Evolutionary conservation across 1,140 invertebrate genomes (phyloP).

Genomic region (Drosophila kurseongensis): DNA sequence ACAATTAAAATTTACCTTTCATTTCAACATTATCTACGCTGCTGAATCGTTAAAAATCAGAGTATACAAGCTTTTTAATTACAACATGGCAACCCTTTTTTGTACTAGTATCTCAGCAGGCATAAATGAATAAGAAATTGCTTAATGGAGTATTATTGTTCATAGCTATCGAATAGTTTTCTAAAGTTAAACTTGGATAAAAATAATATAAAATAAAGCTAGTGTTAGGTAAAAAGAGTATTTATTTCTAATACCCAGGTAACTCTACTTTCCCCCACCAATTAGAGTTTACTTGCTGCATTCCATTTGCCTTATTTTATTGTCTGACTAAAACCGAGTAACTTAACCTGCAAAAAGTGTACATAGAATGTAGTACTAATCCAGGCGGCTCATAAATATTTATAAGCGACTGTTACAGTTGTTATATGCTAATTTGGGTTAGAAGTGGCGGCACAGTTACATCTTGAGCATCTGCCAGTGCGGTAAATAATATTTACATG

Average conservation of each 20-base stretch:
- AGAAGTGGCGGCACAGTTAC: slow-evolving; percentile 67
- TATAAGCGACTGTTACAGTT: slow-evolving; percentile 74
- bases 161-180: too few relatives aligned
- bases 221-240: neutral
- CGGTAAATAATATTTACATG: slow-evolving; percentile 81
- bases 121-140: too few relatives aligned
- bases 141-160: too few relatives aligned
- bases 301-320: neutral
- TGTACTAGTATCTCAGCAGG: too few relatives aligned
- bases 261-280: neutral
- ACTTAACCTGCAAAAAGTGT: slow-evolving; percentile 21
- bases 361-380: slow-evolving; percentile 38
- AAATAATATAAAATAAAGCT: neutral
- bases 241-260: neutral
- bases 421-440: slow-evolving; percentile 74
- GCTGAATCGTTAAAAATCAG: too few relatives aligned
- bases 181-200: too few relatives aligned
- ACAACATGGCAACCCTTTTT: too few relatives aligned
- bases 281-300: neutral
- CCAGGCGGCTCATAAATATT: slow-evolving; percentile 63
- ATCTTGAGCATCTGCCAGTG: slow-evolving; percentile 76
- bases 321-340: neutral
- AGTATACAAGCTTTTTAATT: too few relatives aligned
- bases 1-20: too few relatives aligned
- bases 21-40: too few relatives aligned